A percentile compares a stretch with the other conserved stretches of the same genome.
Conservation (phyloP, 2,113 vertebrate genomes). For the Jaculus jaculus region DNA sequence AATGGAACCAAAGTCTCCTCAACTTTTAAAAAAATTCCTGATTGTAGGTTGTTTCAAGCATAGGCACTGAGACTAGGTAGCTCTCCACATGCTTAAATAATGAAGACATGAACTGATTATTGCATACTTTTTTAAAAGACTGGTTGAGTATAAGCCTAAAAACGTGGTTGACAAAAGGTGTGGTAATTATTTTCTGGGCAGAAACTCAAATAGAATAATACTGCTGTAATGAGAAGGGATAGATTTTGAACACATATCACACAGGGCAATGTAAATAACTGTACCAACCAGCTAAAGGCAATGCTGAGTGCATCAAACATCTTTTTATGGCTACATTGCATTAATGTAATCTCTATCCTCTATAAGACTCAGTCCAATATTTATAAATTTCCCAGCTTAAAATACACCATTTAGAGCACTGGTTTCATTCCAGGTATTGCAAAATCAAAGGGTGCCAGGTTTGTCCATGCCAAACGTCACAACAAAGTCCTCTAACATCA, state of each 20-base stretch:
- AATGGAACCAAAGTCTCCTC: neutral
- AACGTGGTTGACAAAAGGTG: neutral
- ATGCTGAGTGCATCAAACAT: constrained; percentile 15
- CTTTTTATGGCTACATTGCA: neutral
- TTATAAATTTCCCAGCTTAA: constrained; percentile 52
- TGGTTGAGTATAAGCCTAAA: neutral
- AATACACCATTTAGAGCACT: constrained; percentile 47
- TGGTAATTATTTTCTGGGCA: neutral
- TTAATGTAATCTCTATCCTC: neutral
- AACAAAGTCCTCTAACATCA: constrained; percentile 51
- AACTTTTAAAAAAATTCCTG: neutral
- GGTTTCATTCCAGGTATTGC: neutral
- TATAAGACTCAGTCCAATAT: neutral
- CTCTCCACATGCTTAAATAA: neutral
- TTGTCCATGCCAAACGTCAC: constrained; percentile 38
- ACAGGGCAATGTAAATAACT: neutral
- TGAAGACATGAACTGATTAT: neutral
- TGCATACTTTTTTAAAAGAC: neutral
- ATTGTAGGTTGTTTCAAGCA: neutral
- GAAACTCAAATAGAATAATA: neutral
- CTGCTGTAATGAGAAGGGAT: neutral
- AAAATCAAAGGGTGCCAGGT: constrained; percentile 51
- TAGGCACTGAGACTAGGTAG: neutral
- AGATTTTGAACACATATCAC: neutral
- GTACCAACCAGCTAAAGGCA: neutral